Evolutionary conservation across 2,888 invertebrate genomes (phyloP), one percentile per base, ranked within the genome.

Genomic region (Agonopterix heracliana): DNA sequence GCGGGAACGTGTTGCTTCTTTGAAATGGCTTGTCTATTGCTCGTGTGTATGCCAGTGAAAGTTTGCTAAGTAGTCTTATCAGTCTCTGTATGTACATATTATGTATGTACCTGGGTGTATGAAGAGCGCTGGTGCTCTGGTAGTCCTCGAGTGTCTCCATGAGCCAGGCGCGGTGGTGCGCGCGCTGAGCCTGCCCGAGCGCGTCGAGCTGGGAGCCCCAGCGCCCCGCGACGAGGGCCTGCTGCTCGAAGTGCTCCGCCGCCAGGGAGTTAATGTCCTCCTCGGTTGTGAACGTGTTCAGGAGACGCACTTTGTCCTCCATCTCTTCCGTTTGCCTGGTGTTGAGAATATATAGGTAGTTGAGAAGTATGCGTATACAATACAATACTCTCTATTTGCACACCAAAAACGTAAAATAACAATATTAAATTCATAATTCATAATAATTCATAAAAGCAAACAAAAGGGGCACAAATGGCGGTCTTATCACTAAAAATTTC

Each of bases 91-190:
- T 14, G 14, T 14, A n/a, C n/a, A n/a, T n/a, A n/a, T n/a, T n/a
- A 1, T 17, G 17, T 92, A 7, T 34, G 9, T 47, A 80, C 94
- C 72, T 94, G 91, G 80, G 95, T 90, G 85, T 96, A 92, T 68
- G 63, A 12, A 74, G 68, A 8, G 74, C 74, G 0, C 65, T 51
- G 3, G 71, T 69, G 38, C 66, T 68, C 59, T 81, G 81, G 56
- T 78, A 80, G 46, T 79, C 71, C 13, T 77, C 93, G 45, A 95
- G 89, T 53, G 95, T 91, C 64, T 91, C 90, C 92, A 95, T 95
- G 41, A 98, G 92, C 97, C 97, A 97, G 64, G 96, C 92, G 47
- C 96, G 90, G 74, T 97, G 97, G 64, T 96, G 95, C 38, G 94
- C 90, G 50, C 94, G 92, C 82, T 98, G 98, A 43, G 94, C 94